Conservation (phyloP, 35 echinoderm and acorn worm species). For the Apostichopus parvimensis region DNA sequence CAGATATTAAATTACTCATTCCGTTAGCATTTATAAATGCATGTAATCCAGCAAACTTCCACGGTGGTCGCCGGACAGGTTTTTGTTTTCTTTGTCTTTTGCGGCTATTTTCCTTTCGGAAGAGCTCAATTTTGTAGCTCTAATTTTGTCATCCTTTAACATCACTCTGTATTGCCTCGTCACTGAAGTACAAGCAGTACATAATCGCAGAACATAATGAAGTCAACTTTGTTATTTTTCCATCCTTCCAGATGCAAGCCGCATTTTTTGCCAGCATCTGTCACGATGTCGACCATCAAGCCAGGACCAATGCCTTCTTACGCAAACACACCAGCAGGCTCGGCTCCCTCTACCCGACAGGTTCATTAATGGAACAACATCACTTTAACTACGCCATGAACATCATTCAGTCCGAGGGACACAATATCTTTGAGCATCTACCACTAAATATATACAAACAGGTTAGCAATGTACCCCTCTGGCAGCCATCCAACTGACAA, state of each 20-base stretch:
- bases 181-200: too few relatives aligned
- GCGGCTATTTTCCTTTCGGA: too few relatives aligned
- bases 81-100: too few relatives aligned
- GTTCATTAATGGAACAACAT: conserved; percentile 83
- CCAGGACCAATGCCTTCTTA: conserved; percentile 78
- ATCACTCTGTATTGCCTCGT: too few relatives aligned
- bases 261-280: conserved; percentile 84
- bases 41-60: too few relatives aligned
- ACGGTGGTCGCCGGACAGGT: too few relatives aligned
- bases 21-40: too few relatives aligned
- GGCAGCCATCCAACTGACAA: background rate
- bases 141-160: too few relatives aligned
- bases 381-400: conserved; percentile 76
- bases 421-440: conserved; percentile 85
- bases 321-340: conserved; percentile 72
- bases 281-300: conserved; percentile 93
- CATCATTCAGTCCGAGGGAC: conserved; percentile 65
- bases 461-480: conserved; percentile 20
- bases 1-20: too few relatives aligned
- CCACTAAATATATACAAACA: conserved; percentile 85
- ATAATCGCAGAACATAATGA: too few relatives aligned
- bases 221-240: background rate
- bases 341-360: conserved; percentile 71
- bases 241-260: conserved; percentile 65
- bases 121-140: too few relatives aligned